Conservation (phyloP, 2,888 invertebrate genomes). For the Habroteleia sp. region DNA sequence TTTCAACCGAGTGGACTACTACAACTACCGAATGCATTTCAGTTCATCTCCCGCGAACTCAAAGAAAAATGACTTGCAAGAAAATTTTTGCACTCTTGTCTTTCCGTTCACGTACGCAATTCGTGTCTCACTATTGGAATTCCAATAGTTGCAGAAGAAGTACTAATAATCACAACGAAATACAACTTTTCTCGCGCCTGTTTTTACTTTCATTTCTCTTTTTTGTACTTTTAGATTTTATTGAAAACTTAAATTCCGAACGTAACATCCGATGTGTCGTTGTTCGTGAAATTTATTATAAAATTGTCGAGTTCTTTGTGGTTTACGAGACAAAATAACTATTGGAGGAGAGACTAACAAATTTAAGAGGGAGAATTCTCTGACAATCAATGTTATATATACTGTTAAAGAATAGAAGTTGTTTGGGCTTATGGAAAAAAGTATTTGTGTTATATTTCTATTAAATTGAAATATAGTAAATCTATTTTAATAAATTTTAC, state of each 20-base stretch:
- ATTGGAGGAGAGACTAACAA: too few relatives aligned
- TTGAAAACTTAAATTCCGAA: not conserved
- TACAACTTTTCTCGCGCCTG: slow-evolving; percentile 36
- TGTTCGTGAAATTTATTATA: too few relatives aligned
- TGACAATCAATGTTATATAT: too few relatives aligned
- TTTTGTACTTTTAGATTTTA: not conserved
- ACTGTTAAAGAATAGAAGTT: too few relatives aligned
- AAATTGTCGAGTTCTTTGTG: too few relatives aligned
- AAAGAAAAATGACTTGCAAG: slow-evolving; percentile 57
- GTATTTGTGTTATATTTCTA: too few relatives aligned
- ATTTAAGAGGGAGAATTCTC: too few relatives aligned
- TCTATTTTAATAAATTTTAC: too few relatives aligned
- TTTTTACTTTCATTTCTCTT: slow-evolving; percentile 2
- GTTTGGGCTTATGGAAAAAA: too few relatives aligned
- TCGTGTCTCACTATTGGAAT: slow-evolving; percentile 57
- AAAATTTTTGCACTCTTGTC: slow-evolving; percentile 53
- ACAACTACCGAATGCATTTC: slow-evolving; percentile 30
- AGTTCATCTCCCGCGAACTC: slow-evolving; percentile 43
- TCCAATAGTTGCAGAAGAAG: slow-evolving; percentile 49
- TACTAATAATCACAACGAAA: slow-evolving; percentile 53
- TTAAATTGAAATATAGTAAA: too few relatives aligned
- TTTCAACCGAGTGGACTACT: slow-evolving; percentile 42
- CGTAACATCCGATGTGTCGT: too few relatives aligned
- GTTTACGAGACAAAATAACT: too few relatives aligned
- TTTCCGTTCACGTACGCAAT: slow-evolving; percentile 48